Percentiles rank a stretch among this genome's conserved stretches.
Evolutionary conservation across 2,888 invertebrate genomes (phyloP).

Genomic region (Aporophyla lueneburgensis): DNA sequence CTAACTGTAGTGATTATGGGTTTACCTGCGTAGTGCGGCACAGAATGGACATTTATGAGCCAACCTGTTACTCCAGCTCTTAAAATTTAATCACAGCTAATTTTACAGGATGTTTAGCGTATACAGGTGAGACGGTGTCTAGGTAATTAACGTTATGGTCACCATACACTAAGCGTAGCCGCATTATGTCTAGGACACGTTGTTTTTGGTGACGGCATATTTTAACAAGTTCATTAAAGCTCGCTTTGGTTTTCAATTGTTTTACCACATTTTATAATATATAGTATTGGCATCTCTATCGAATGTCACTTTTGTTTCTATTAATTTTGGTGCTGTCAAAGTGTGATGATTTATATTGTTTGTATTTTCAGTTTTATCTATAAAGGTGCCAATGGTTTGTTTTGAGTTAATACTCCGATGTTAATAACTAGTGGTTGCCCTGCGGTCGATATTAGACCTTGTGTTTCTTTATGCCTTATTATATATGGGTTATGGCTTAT

Average conservation of each 20-base stretch:
- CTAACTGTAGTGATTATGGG: constrained; percentile 32
- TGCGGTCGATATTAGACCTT: too few relatives aligned
- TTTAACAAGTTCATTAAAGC: constrained; percentile 79
- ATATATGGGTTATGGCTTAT: too few relatives aligned
- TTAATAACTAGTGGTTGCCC: background rate
- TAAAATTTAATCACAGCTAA: constrained; percentile 41
- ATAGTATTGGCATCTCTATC: constrained; percentile 32
- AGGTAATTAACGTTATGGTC: constrained; percentile 50
- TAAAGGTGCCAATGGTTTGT: background rate
- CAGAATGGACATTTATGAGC: constrained; percentile 11
- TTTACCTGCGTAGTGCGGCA: constrained; percentile 28
- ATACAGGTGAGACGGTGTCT: constrained; percentile 32
- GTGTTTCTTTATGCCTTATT: too few relatives aligned
- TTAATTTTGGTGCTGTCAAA: constrained; percentile 1
- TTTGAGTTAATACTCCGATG: background rate
- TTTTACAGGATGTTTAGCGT: constrained; percentile 38
- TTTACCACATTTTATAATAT: constrained; percentile 12
- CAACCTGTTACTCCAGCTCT: constrained; percentile 45
- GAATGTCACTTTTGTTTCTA: constrained; percentile 25
- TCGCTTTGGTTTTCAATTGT: constrained; percentile 43
- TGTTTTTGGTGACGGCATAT: constrained; percentile 76
- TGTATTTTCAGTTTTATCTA: background rate
- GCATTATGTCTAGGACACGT: constrained; percentile 68
- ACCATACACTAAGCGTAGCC: constrained; percentile 48
- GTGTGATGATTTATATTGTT: constrained; percentile 12